Base-by-base conservation (phyloP, 2,888 invertebrate species). In the Drosophila buzzatii region DNA sequence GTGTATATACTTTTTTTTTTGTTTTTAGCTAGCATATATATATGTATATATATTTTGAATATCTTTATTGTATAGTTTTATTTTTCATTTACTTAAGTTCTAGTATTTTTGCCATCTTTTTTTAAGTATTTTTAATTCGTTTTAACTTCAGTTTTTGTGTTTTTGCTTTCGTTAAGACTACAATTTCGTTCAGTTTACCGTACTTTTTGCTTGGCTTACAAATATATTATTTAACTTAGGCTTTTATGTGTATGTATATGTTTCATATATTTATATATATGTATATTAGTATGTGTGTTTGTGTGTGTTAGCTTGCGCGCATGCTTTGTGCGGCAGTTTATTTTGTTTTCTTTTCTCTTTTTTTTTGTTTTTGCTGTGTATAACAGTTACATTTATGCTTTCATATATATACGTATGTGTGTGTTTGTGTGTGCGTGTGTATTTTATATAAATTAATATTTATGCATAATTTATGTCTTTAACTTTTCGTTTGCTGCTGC, bases 401-500 rank as follows among this genome's bases (percentile, higher is more conserved):
- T 55, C 70, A 66, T 73, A 51, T 73, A 73, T 71, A 49, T 70
- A 44, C 72, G 58, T 71, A 23, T 73, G 52, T 73, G 35, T 73
- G n/a, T 31, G 35, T 66, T 33, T 65, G 35, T 63, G 53, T 57
- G 57, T 59, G 35, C 20, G 51, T 55, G 51, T 73, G 58, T 76
- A 39, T 63, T 64, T 79, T 70, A 81, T 88, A 88, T 87, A 85
- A 88, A 85, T 90, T 90, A 89, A 87, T 73, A 81, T 89, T 89
- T 87, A 87, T 80, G 90, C 89, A 87, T 90, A 90, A 83, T 81
- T 90, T 86, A 87, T 90, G 86, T 88, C 87, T 88, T 90, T 89
- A 88, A 85, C 72, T 77, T 88, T 88, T 89, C 90, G 89, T 88
- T 85, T 53, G n/a, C n/a, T 23, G 23, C 52, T 37, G 35, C 33